phyloP scores from a whole-genome alignment of 64 coral and sea anemone genomes.

The Actinia equina region DNA sequence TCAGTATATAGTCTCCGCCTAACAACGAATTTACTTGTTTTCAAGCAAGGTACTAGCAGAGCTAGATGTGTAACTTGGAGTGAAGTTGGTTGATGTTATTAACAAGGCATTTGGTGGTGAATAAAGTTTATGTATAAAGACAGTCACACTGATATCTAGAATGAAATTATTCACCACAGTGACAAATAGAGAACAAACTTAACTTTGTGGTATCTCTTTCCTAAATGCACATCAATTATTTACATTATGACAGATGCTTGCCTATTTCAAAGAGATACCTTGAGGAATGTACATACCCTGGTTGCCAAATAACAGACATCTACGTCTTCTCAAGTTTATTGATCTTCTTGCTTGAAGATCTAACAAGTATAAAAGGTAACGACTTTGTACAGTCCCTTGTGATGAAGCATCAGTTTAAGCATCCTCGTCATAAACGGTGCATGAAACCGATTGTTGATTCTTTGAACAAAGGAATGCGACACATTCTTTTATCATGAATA shows the following conservation, averaged over 20 bases:
- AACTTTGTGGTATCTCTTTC: slow-evolving; percentile 17
- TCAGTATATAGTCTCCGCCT: neutral
- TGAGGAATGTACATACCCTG: too few species aligned
- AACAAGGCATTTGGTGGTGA: neutral
- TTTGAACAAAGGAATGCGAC: neutral
- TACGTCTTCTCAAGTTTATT: too few species aligned
- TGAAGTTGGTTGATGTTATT: neutral
- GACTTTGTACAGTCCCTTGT: too few species aligned
- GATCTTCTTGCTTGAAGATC: too few species aligned
- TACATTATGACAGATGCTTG: neutral
- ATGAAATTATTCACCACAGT: slow-evolving; percentile 29
- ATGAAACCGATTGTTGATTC: neutral
- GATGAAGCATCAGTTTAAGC: too few species aligned
- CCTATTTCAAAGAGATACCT: too few species aligned
- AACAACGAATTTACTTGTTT: neutral
- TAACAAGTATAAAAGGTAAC: too few species aligned
- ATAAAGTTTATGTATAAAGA: slow-evolving; percentile 17
- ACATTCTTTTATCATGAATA: slow-evolving; percentile 41
- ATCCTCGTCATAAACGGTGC: too few species aligned
- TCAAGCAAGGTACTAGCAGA: neutral
- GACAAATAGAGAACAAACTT: slow-evolving; percentile 50
- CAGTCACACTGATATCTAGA: slow-evolving; percentile 19
- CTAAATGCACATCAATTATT: slow-evolving; percentile 20
- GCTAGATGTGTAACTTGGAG: neutral
- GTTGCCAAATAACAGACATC: too few species aligned